A percentile compares a stretch with the other conserved stretches of the same genome.
phyloP scores from a whole-genome alignment of 1,140 invertebrate genomes.

The Coboldia fuscipes region DNA sequence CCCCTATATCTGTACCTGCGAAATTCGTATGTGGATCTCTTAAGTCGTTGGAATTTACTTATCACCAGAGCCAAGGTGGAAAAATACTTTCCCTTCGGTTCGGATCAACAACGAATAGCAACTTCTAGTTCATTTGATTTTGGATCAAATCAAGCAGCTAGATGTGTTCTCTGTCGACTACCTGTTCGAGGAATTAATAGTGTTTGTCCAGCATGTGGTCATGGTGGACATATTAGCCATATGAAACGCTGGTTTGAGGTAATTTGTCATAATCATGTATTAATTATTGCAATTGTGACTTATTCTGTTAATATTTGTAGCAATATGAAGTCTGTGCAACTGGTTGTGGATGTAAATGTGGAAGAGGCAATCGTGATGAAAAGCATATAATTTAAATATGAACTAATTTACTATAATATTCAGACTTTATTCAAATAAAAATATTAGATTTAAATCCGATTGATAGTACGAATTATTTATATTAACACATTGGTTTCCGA shows the following conservation, averaged over 20 bases:
- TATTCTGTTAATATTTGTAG: constrained; percentile 10
- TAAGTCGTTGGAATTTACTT: constrained; percentile 59
- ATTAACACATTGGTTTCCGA: too few relatives aligned
- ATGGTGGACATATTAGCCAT: constrained; percentile 74
- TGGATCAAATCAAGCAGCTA: too few relatives aligned
- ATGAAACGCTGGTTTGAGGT: constrained; percentile 60
- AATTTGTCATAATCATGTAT: constrained; percentile 10
- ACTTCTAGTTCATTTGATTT: too few relatives aligned
- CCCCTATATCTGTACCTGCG: constrained; percentile 51
- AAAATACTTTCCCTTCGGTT: constrained; percentile 43
- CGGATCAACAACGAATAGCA: constrained; percentile 39
- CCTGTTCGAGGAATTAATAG: constrained; percentile 65
- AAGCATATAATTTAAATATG: too few relatives aligned
- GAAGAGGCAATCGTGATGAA: too few relatives aligned
- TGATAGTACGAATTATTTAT: too few relatives aligned
- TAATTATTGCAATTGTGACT: not conserved
- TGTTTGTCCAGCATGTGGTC: constrained; percentile 68
- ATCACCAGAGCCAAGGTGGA: constrained; percentile 64
- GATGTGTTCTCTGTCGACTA: constrained; percentile 66
- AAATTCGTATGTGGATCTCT: constrained; percentile 66
- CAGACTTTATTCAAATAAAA: too few relatives aligned
- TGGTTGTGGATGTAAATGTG: constrained; percentile 80
- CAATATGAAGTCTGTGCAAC: constrained; percentile 31
- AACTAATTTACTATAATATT: too few relatives aligned
- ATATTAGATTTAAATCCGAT: too few relatives aligned